A percentile compares a stretch with the other conserved stretches of the same genome.
These are phyloP conservation scores for Raphicerus campestris DNA, from an alignment of 2,113 vertebrate genomes.

Conservation along the genomic window DNA sequence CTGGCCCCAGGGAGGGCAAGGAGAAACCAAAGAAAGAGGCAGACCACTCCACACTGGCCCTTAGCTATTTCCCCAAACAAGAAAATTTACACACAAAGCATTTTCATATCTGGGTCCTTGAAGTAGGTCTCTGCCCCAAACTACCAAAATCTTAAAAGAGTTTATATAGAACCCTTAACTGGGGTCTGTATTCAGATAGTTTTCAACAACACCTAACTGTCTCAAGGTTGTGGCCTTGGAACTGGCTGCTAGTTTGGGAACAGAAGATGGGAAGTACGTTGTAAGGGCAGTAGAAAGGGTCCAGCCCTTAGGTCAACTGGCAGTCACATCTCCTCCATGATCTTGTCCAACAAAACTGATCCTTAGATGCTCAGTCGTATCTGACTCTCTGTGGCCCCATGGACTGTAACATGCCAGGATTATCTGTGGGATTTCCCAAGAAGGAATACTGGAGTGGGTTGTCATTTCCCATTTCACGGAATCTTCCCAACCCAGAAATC, in stretches of 20 bases:
- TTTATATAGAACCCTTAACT: neutral
- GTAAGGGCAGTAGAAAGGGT: neutral
- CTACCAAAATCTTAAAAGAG: neutral
- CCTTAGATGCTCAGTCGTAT: neutral
- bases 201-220: neutral
- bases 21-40: neutral
- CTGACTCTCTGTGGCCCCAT: neutral
- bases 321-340: neutral
- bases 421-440: neutral
- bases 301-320: rapidly evolving
- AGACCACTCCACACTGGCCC: neutral
- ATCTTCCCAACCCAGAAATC: neutral
- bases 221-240: neutral
- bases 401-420: neutral
- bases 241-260: neutral
- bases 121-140: neutral
- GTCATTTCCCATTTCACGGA: neutral
- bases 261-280: rapidly evolving
- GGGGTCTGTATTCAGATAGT: neutral
- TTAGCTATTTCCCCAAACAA: neutral
- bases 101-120: neutral
- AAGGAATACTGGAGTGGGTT: neutral
- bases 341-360: neutral
- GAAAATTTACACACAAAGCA: neutral
- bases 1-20: neutral